Percentiles rank a stretch among this genome's conserved stretches.
These are phyloP conservation scores for Nudaria mundana DNA, from an alignment of 2,888 invertebrate genomes.

Conservation along the genomic window DNA sequence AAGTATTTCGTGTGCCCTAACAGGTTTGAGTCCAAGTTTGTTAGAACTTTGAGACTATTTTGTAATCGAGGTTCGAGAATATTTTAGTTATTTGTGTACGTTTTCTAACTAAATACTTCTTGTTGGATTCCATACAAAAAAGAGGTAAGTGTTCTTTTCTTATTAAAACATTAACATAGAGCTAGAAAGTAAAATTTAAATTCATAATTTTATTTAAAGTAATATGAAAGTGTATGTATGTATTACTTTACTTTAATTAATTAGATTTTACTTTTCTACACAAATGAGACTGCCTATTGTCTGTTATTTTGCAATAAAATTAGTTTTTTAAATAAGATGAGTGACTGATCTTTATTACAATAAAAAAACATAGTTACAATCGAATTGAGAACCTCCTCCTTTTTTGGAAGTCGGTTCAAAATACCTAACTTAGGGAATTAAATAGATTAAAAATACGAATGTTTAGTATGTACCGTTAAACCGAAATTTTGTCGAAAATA, in stretches of 20 bases:
- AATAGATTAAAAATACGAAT: too few species aligned
- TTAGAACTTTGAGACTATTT: conserved; percentile 52
- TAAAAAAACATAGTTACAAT: too few species aligned
- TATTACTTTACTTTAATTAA: too few species aligned
- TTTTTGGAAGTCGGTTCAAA: too few species aligned
- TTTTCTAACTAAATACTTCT: conserved; percentile 12
- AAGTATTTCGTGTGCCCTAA: conserved; percentile 46
- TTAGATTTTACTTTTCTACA: conserved; percentile 6
- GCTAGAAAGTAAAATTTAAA: conserved; percentile 27
- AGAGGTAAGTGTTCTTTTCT: conserved; percentile 41
- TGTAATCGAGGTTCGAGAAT: conserved; percentile 33
- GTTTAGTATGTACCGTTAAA: too few species aligned
- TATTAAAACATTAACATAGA: conserved; percentile 8
- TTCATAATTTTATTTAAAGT: conserved; percentile 14
- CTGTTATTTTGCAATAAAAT: too few species aligned
- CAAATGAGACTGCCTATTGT: conserved; percentile 11
- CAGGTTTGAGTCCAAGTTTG: conserved; percentile 37
- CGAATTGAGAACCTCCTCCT: too few species aligned
- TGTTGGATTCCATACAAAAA: conserved; percentile 45
- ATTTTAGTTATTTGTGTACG: conserved; percentile 23
- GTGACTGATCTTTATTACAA: too few species aligned
- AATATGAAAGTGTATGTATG: conserved; percentile 23
- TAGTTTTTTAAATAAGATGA: too few species aligned
- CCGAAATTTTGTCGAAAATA: too few species aligned
- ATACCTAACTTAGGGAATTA: too few species aligned